These are phyloP conservation scores for Caloenas nicobarica DNA, from an alignment of 2,113 vertebrate species.

Conservation along the genomic window DNA sequence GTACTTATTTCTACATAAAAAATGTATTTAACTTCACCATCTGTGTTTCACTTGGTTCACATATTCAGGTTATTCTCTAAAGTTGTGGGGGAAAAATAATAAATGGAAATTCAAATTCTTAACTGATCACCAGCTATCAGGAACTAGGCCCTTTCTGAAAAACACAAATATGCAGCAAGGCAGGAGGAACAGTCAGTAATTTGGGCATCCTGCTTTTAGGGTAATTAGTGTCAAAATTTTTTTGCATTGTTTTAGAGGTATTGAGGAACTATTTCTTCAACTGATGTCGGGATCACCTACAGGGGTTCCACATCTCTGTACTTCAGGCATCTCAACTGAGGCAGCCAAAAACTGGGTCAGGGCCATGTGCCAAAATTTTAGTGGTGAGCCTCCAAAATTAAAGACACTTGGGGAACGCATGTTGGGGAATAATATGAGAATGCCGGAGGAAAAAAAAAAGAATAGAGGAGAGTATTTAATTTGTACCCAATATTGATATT, in stretches of 20 bases:
- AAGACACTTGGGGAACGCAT: conserved; percentile 43
- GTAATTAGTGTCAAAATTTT: background rate
- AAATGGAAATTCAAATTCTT: background rate
- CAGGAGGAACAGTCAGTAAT: background rate
- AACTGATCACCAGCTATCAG: background rate
- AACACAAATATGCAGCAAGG: background rate
- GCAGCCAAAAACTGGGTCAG: conserved; percentile 59
- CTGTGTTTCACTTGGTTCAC: background rate
- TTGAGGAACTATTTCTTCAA: background rate
- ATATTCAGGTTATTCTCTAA: background rate
- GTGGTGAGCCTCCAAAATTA: conserved; percentile 65
- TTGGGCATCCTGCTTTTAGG: background rate
- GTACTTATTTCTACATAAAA: background rate
- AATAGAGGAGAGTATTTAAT: background rate
- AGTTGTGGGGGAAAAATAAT: background rate
- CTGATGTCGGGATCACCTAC: background rate
- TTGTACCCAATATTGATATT: background rate
- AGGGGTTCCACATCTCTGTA: background rate
- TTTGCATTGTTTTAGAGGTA: background rate
- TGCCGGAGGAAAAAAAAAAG: background rate
- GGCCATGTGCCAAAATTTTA: conserved; percentile 6
- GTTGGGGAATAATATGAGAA: conserved; percentile 5
- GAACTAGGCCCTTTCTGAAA: background rate
- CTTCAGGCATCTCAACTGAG: background rate
- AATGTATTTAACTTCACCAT: background rate